phyloP scores from a whole-genome alignment of 1,140 invertebrate genomes.

The Leptinotarsa undecemlineata region DNA sequence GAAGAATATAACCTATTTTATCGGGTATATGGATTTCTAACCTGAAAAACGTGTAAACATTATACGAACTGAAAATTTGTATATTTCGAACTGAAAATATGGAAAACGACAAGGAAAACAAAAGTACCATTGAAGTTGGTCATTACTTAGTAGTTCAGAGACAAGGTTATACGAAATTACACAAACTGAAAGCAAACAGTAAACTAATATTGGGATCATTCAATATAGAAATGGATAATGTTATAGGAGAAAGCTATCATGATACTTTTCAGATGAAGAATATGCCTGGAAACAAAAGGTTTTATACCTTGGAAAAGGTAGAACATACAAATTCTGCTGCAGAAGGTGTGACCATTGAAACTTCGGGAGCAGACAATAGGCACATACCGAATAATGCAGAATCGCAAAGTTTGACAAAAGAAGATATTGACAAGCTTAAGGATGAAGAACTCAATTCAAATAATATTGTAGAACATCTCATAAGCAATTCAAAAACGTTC shows the following conservation, averaged over 20 bases:
- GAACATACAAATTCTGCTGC: slow-evolving; percentile 56
- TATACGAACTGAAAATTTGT: too few relatives aligned
- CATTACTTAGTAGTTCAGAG: slow-evolving; percentile 75
- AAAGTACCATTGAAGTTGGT: slow-evolving; percentile 61
- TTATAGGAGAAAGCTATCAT: slow-evolving; percentile 75
- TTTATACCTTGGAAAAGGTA: slow-evolving; percentile 63
- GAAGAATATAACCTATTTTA: background rate
- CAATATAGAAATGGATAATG: slow-evolving; percentile 68
- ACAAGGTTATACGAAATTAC: slow-evolving; percentile 75
- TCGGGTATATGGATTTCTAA: background rate
- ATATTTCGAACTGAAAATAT: slow-evolving; percentile 10
- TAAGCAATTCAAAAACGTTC: slow-evolving; percentile 88
- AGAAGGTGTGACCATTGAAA: slow-evolving; percentile 60
- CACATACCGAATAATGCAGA: slow-evolving; percentile 80
- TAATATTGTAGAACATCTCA: slow-evolving; percentile 83
- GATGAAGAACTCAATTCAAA: slow-evolving; percentile 74
- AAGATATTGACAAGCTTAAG: slow-evolving; percentile 79
- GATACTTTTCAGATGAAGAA: slow-evolving; percentile 79
- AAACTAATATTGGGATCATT: slow-evolving; percentile 70
- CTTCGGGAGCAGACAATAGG: slow-evolving; percentile 79
- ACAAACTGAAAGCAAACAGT: slow-evolving; percentile 68
- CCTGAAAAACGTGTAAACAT: background rate
- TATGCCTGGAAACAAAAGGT: slow-evolving; percentile 62
- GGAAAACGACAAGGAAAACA: background rate
- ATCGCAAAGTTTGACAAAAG: slow-evolving; percentile 83